These are phyloP conservation scores for Vidua chalybeata DNA, from an alignment of 2,113 vertebrate genomes.

Conservation along the genomic window DNA sequence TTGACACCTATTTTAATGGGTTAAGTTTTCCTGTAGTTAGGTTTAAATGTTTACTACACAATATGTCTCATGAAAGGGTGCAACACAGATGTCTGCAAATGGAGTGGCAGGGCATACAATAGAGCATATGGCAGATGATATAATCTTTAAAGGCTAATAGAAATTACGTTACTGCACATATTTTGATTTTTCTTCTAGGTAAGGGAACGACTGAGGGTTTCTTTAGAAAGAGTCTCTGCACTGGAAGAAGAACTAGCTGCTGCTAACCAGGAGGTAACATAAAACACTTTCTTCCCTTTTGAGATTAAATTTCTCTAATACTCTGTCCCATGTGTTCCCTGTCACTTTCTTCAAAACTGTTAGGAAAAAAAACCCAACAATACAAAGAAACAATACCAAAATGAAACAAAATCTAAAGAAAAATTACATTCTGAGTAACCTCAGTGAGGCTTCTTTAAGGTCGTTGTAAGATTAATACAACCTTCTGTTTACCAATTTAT, in stretches of 20 bases:
- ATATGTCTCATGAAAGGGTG: background rate
- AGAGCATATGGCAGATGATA: slow-evolving; percentile 51
- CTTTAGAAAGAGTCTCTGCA: slow-evolving; percentile 94
- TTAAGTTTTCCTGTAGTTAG: background rate
- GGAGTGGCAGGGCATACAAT: background rate
- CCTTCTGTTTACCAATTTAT: background rate
- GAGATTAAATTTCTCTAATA: slow-evolving; percentile 61
- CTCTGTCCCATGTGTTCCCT: slow-evolving; percentile 52
- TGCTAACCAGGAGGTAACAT: slow-evolving; percentile 94
- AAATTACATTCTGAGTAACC: background rate
- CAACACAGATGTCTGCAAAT: slow-evolving; percentile 20
- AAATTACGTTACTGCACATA: slow-evolving; percentile 73
- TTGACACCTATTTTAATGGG: background rate
- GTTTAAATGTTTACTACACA: slow-evolving; percentile 5
- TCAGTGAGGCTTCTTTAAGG: background rate
- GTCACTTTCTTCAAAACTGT: slow-evolving; percentile 52
- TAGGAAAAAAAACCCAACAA: background rate
- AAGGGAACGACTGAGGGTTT: slow-evolving; percentile 93
- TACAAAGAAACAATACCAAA: background rate
- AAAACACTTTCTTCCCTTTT: slow-evolving; percentile 70
- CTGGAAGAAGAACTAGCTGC: slow-evolving; percentile 96
- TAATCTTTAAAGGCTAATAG: slow-evolving; percentile 52
- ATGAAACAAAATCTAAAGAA: background rate
- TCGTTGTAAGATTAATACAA: background rate
- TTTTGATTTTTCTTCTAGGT: slow-evolving; percentile 85